A percentile compares a stretch with the other conserved stretches of the same genome.
Evolutionary conservation across 2,888 invertebrate genomes (phyloP).

Genomic region (Phalera bucephala): DNA sequence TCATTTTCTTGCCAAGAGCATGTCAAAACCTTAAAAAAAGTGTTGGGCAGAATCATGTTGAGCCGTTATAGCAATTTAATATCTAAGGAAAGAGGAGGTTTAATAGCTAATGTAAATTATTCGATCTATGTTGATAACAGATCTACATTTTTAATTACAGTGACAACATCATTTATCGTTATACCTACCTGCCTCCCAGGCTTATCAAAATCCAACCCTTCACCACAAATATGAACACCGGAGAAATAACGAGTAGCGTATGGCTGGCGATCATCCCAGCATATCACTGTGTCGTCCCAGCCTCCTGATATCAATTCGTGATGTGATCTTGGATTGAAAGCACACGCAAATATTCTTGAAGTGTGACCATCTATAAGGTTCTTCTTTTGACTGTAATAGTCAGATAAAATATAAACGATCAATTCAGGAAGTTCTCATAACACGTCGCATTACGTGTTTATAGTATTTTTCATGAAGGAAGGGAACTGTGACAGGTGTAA

Average conservation of each 20-base stretch:
- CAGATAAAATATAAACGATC: no score
- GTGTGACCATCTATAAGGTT: slow-evolving; percentile 83
- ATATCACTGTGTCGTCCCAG: slow-evolving; percentile 86
- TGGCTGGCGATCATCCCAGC: slow-evolving; percentile 87
- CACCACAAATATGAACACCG: slow-evolving; percentile 86
- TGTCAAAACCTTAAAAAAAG: slow-evolving; percentile 79
- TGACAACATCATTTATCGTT: no score
- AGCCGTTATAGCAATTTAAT: no score
- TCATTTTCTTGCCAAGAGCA: slow-evolving; percentile 86
- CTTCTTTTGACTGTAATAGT: slow-evolving; percentile 65
- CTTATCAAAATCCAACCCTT: slow-evolving; percentile 85
- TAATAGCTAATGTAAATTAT: no score
- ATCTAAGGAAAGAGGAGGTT: no score
- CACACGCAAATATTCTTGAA: slow-evolving; percentile 85
- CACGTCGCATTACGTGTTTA: no score
- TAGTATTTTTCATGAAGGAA: no score
- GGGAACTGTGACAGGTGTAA: no score
- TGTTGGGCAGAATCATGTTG: no score
- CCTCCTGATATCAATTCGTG: slow-evolving; percentile 87
- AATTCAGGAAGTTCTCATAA: no score
- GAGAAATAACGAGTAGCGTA: slow-evolving; percentile 81
- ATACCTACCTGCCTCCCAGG: slow-evolving; percentile 85
- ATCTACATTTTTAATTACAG: no score
- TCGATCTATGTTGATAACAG: no score
- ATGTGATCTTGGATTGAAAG: slow-evolving; percentile 85